A percentile compares a stretch with the other conserved stretches of the same genome.
phyloP scores from a whole-genome alignment of 2,113 vertebrate species.

The Oriolus oriolus region DNA sequence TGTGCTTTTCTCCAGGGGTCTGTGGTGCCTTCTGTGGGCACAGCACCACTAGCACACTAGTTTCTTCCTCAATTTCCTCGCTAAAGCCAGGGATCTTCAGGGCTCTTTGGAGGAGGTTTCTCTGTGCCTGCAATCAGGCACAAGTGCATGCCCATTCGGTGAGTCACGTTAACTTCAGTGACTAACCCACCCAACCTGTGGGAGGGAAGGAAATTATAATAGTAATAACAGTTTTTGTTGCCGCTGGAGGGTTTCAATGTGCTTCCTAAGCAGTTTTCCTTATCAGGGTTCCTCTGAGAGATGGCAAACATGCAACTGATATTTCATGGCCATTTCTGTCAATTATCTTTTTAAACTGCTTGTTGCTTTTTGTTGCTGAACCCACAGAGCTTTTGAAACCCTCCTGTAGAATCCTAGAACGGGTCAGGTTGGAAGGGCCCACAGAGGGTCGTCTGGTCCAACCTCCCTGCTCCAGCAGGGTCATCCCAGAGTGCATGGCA shows the following conservation, averaged over 20 bases:
- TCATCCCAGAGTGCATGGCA: neutral
- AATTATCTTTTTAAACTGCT: neutral
- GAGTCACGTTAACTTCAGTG: neutral
- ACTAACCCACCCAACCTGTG: neutral
- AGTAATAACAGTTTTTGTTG: conserved; percentile 15
- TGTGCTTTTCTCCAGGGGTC: neutral
- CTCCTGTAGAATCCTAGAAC: accelerated
- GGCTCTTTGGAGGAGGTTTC: neutral
- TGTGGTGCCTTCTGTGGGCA: neutral
- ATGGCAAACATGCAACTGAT: neutral
- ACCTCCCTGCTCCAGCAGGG: neutral
- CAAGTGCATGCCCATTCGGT: neutral
- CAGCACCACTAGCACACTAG: neutral
- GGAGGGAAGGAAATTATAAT: neutral
- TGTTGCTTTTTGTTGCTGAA: neutral
- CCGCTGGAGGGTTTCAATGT: neutral
- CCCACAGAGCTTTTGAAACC: neutral
- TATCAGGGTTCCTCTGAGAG: neutral
- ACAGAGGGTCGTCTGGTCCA: neutral
- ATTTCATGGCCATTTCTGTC: neutral
- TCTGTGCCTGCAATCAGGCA: neutral
- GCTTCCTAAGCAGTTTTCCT: conserved; percentile 7
- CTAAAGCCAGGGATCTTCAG: neutral
- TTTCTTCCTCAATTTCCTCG: neutral
- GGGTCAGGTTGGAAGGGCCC: neutral